Evolutionary conservation across 1,140 invertebrate species (phyloP), one percentile per base, ranked within the genome.

Genomic region (Heliothis virescens): DNA sequence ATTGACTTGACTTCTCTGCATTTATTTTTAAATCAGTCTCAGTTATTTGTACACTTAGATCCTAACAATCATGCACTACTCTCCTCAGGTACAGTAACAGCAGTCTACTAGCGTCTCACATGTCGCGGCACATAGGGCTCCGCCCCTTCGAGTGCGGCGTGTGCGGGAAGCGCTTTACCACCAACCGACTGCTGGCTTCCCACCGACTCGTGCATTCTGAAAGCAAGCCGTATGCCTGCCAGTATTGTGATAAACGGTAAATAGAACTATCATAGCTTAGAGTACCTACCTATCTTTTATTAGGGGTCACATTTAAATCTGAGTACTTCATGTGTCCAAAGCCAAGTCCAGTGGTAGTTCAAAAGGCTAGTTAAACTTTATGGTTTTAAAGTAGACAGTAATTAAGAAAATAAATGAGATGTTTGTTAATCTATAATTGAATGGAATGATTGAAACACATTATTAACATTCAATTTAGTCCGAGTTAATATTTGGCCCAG

Each of bases 131-230:
- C 85, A 95, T 93, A 0, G 96, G 95, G 2, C 93, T 93, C 78
- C 93, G 96, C 34, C 95, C 96, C 0, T 98, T 97, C 87, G 95
- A 96, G 60, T 98, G 98, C 89, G 95, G 95, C 41, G 96, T 96
- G 76, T 98, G 98, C 92, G 96, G 97, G 21, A 95, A 97, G 9
- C 95, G 73, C 2, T 94, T 95, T 83, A 83, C 90, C 0, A 88
- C 89, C 52, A 82, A 79, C 29, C 87, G 91, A 0, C 87, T 92
- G 75, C 91, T 95, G 18, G 76, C 82, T 47, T 91, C 88, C 10
- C 92, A 93, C 81, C 67, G 74, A 21, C 86, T 80, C 50, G 85
- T 90, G 48, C 91, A 94, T 85, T 79, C 81, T 18, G 88, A 91
- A 57, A 80, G 83, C 47, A 95, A 95, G 83, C 95, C 95, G 0